A percentile compares a stretch with the other conserved stretches of the same genome.
Conservation (phyloP, 1,140 invertebrate species). For the Bombus confusus region DNA sequence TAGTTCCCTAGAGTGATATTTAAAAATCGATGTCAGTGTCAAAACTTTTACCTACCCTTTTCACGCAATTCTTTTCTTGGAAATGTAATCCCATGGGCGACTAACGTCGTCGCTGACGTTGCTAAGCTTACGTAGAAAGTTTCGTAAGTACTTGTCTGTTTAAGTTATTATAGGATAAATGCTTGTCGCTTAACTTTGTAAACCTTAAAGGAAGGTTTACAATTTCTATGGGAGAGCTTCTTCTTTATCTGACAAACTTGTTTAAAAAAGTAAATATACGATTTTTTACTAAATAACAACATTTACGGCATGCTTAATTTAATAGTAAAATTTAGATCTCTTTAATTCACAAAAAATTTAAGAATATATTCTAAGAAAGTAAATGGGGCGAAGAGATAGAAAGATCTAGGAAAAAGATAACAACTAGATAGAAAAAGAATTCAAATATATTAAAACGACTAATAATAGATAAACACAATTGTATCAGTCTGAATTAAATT, state of each 20-base stretch:
- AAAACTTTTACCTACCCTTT: conserved; percentile 39
- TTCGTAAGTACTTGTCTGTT: conserved; percentile 60
- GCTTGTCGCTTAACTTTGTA: conserved; percentile 21
- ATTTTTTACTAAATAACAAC: background rate
- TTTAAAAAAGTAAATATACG: background rate
- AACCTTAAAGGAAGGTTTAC: background rate
- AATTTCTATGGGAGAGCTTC: background rate
- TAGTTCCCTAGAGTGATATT: conserved; percentile 37
- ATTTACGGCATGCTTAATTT: background rate
- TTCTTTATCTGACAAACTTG: background rate
- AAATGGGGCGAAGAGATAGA: too few relatives aligned
- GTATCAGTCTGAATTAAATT: too few relatives aligned
- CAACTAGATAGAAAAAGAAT: background rate
- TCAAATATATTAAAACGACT: background rate
- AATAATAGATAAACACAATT: too few relatives aligned
- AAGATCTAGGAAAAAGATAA: background rate
- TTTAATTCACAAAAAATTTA: background rate
- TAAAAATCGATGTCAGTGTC: conserved; percentile 51
- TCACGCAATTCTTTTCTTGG: conserved; percentile 35
- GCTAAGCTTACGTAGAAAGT: conserved; percentile 57
- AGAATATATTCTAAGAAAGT: background rate
- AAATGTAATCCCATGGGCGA: conserved; percentile 48
- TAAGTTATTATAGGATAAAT: conserved; percentile 61
- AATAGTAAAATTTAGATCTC: background rate
- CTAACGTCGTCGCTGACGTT: conserved; percentile 48